Evolutionary conservation across 2,113 vertebrate genomes (phyloP).

Genomic region (Microcebus griseorufus): DNA sequence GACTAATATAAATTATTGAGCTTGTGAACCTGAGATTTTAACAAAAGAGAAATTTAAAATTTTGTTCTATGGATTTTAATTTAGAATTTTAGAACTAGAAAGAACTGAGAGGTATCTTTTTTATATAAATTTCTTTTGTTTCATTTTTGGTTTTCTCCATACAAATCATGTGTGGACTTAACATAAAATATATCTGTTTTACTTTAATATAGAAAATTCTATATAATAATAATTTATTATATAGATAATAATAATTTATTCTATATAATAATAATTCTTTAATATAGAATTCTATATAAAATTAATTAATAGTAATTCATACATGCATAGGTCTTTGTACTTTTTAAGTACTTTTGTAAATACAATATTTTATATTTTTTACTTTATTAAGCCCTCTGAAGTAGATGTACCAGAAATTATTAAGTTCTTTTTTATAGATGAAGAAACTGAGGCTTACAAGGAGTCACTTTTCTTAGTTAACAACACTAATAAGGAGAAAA

Average conservation of each 20-base stretch:
- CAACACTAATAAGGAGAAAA: not conserved
- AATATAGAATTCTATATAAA: not conserved
- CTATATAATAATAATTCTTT: too few species aligned
- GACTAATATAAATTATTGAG: not conserved
- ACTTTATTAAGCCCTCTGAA: not conserved
- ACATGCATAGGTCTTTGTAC: not conserved
- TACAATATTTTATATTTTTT: not conserved
- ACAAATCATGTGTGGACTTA: not conserved
- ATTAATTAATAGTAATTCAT: not conserved
- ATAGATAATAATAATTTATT: too few species aligned
- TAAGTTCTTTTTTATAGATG: not conserved
- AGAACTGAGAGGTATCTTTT: not conserved
- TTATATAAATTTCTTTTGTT: not conserved
- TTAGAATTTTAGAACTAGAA: not conserved
- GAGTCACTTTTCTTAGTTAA: not conserved
- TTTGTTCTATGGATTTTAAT: not conserved
- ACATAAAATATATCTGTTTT: not conserved
- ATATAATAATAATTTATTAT: too few species aligned
- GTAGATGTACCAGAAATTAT: not conserved
- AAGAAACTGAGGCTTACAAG: not conserved
- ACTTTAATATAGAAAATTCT: not conserved
- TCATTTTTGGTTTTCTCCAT: not conserved
- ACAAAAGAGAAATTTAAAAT: not conserved
- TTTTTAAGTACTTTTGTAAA: constrained; percentile 23
- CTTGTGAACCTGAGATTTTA: not conserved